Evolutionary conservation across 2,888 invertebrate genomes (phyloP), one percentile per base, ranked within the genome.

Genomic region (Drosophila sordidula): DNA sequence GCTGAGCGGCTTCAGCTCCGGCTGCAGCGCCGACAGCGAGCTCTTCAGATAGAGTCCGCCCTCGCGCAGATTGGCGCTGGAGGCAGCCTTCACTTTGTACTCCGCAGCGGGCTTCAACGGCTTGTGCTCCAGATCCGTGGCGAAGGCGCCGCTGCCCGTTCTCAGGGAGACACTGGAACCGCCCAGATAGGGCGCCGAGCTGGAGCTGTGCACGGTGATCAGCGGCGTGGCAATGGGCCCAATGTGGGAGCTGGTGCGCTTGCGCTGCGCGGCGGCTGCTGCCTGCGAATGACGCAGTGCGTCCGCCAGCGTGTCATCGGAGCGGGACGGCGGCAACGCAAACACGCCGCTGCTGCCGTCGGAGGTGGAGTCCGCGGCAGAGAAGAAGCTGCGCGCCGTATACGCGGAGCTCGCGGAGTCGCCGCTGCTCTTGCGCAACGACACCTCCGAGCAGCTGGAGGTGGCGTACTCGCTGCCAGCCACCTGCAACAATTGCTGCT

Each of bases 301-400:
- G 79, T 73, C 92, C 78, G 89, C 93, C 6, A 97, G 91, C 0
- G 95, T 96, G 84, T 97, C 97, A 89, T 97, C 97, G 70, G 96
- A 97, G 50, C 96, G 94, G 0, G 96, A 96, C 0, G 96, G 96
- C 4, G 96, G 95, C 51, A 96, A 91, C 34, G 95, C 93, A 22
- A 92, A 90, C 6, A 89, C 76, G 34, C 66, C 77, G 59, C 69
- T 82, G 16, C 80, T 77, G 65, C 84, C 79, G 9, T 81, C 84
- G 3, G 86, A 80, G 44, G 50, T 52, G 0, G 81, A 75, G 26
- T 89, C 90, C 0, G 70, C 89, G 77, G 93, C 71, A 70, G 91
- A 75, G 91, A 93, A 90, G 91, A 93, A 70, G 87, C 92, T 88
- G 16, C 91, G 92, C 47, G 93, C 81, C 2, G 90, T 94, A 4